A percentile compares a stretch with the other conserved stretches of the same genome.
Evolutionary conservation across 2,888 invertebrate species (phyloP).

Genomic region (Bellardia pandia): DNA sequence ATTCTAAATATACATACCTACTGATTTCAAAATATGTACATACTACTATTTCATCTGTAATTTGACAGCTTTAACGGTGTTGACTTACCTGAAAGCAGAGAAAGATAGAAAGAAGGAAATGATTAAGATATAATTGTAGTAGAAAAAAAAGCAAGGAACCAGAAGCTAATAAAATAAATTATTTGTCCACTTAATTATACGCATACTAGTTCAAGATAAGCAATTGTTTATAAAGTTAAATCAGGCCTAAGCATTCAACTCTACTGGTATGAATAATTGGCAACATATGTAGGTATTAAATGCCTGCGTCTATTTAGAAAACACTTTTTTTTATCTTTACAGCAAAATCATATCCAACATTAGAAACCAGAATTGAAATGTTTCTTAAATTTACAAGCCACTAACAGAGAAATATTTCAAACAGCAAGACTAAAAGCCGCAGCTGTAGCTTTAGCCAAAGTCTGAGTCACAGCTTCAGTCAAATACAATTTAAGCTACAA

Average conservation of each 20-base stretch:
- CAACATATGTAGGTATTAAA: conserved; percentile 16
- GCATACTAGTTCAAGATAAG: conserved; percentile 21
- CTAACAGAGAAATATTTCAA: conserved; percentile 78
- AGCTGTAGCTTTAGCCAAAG: conserved; percentile 26
- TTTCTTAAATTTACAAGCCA: conserved; percentile 76
- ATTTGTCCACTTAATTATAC: conserved; percentile 25
- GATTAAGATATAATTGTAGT: conserved; percentile 43
- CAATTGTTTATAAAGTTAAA: conserved; percentile 30
- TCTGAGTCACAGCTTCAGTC: conserved; percentile 34
- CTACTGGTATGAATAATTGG: conserved; percentile 7
- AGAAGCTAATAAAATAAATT: conserved; percentile 37
- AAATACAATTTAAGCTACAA: neutral
- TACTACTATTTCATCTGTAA: conserved; percentile 19
- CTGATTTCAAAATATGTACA: conserved; percentile 21
- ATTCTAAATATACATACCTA: conserved; percentile 53
- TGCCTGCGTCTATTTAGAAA: conserved; percentile 13
- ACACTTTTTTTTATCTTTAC: conserved; percentile 74
- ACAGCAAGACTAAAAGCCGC: conserved; percentile 45
- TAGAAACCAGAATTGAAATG: conserved; percentile 75
- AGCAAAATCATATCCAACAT: conserved; percentile 73
- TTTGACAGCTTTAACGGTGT: conserved; percentile 21
- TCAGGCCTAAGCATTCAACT: conserved; percentile 18
- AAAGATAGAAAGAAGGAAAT: conserved; percentile 34
- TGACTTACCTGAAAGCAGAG: conserved; percentile 62
- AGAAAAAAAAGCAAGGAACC: neutral